Base-by-base conservation (phyloP, 2,113 vertebrate genomes). In the Natator depressus region DNA sequence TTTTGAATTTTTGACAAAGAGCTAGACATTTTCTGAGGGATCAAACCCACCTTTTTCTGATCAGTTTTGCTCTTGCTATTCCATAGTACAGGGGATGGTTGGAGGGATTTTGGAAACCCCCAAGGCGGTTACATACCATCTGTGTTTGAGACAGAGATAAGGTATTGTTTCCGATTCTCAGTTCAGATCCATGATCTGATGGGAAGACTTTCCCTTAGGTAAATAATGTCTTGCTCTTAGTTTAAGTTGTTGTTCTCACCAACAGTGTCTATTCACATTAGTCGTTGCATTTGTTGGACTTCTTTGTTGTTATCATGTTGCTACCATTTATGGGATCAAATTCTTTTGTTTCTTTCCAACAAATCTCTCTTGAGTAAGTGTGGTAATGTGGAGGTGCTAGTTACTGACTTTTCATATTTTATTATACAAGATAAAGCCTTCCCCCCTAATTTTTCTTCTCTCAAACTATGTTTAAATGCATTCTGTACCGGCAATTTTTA, bases 341-440 rank as follows among this genome's bases (percentile, higher is more conserved):
- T 91, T 88, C 81, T 57, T 38, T 80, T n/a, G 62, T 93, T 7
- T 1, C 78, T 81, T 91, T 88, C 80, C 90, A 93, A 88, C 90
- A 92, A 90, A 54, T 91, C 76, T 83, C 50, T 94, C 80, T 65
- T 38, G 51, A 95, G 25, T 59, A 65, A 93, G 80, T 95, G 84
- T 82, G 89, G 78, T 80, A 92, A 92, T 19, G n/a, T 83, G 82
- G 51, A 94, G 89, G 89, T 95, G 57, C 53, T 94, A 94, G 55
- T 46, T 94, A 46, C 78, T 92, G 69, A 49, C 49, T 91, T 10
- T 6, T 25, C 24, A 1, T 5, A 3, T 91, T 96, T 94, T 86
- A 25, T 55, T 94, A 65, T 57, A 72, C 46, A 81, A 92, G 85
- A 53, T 75, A 94, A 89, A 54, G 13, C 62, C 50, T 57, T 1